Evolutionary conservation across 2,113 vertebrate species (phyloP), one percentile per base, ranked within the genome.

Genomic region (Pionites leucogaster): DNA sequence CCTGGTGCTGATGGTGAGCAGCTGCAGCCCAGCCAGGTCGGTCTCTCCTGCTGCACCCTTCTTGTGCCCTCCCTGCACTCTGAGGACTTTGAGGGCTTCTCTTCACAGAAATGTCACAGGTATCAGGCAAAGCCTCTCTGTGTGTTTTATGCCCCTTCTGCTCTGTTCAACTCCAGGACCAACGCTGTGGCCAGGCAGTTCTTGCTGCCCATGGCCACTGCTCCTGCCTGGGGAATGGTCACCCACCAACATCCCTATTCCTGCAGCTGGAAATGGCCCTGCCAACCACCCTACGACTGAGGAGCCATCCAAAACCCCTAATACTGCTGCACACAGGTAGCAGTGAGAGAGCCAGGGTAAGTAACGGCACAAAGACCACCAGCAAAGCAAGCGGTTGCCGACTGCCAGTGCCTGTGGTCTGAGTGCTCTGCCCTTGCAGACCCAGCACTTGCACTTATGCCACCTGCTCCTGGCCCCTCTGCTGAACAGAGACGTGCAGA

Each of bases 351-450:
- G 17, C 33, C 24, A 37, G 49, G 33, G 14, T 50, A 44, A 71
- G 33, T 23, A 37, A 37, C 0, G 0, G 39, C 55, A 31, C 64
- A 35, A 55, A 70, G 23, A 42, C 4, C 27, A 18, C 1, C 1
- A 5, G 52, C 17, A 19, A 52, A 46, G 37, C 0, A 0, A 63
- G 59, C 37, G 25, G 81, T 37, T 50, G 35, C 27, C 0, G 1
- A 46, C 18, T 25, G 74, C 52, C 10, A 4, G 63, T 8, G 31
- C 0, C 0, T 9, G 3, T 4, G 9, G 25, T 22, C 14, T 0
- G 0, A 55, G 57, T 55, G 72, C 27, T 87, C 62, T 27, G 9
- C 9, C 23, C 10, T 11, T 31, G 71, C 23, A 59, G 47, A 7
- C 9, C 16, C 47, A 52, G 31, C 33, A 25, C 24, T 70, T 2